These are phyloP conservation scores for Myiotriccus ornatus DNA, from an alignment of 2,797 vertebrate genomes.

Conservation along the genomic window DNA sequence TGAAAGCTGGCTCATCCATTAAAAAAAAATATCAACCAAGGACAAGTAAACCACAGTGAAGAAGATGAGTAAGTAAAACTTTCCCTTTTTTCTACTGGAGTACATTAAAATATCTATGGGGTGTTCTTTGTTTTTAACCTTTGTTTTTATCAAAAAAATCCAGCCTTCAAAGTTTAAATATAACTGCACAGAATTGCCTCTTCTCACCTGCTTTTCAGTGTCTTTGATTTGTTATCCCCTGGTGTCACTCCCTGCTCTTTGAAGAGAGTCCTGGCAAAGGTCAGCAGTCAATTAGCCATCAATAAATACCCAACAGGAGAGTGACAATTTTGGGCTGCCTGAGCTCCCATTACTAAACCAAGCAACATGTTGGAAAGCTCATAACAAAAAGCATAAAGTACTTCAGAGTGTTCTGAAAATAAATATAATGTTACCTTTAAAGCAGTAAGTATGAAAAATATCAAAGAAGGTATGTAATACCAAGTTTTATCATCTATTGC, in stretches of 20 bases:
- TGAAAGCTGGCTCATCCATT: constrained; percentile 70
- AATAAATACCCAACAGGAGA: neutral
- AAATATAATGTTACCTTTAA: constrained; percentile 39
- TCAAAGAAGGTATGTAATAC: constrained; percentile 31
- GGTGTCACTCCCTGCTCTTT: neutral
- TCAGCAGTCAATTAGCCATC: constrained; percentile 47
- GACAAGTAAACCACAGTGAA: constrained; percentile 63
- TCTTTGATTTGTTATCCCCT: neutral
- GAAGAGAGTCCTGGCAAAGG: constrained; percentile 26
- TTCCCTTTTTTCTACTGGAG: neutral
- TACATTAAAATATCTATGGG: neutral
- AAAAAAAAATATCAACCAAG: constrained; percentile 68
- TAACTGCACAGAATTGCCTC: neutral
- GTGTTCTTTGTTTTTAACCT: neutral
- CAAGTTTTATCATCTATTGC: constrained; percentile 43
- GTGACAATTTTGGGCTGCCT: neutral
- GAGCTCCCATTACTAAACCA: neutral
- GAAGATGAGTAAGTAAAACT: constrained; percentile 43
- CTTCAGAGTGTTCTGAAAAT: neutral
- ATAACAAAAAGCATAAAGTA: neutral
- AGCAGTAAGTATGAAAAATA: constrained; percentile 49
- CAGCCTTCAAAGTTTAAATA: neutral
- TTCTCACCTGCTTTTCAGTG: neutral
- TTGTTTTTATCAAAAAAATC: neutral
- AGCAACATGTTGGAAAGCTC: neutral